Evolutionary conservation across 1,140 invertebrate genomes (phyloP).

Genomic region (Triops cancriformis): DNA sequence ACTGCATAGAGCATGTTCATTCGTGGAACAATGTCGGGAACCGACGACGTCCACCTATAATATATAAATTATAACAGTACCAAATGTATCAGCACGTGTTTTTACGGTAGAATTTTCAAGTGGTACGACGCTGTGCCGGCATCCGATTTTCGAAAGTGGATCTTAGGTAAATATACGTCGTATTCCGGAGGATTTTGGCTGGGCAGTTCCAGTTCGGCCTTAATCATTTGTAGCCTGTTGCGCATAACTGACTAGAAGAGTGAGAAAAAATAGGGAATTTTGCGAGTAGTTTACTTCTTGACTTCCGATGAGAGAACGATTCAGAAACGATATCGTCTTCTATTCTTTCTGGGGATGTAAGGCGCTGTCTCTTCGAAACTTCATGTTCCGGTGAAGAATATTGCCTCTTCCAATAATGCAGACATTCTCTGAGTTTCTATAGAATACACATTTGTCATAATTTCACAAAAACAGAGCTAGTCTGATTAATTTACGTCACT

Average conservation of each 20-base stretch:
- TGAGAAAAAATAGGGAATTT: neutral
- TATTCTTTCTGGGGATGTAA: neutral
- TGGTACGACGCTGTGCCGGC: neutral
- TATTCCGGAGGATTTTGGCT: neutral
- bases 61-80: neutral
- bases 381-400: neutral
- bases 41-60: neutral
- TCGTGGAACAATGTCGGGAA: neutral
- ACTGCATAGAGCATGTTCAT: neutral
- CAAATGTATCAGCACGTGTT: neutral
- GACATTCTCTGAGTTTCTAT: neutral
- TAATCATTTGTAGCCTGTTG: neutral
- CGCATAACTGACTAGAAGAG: neutral
- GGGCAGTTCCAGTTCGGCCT: neutral
- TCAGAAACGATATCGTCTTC: neutral
- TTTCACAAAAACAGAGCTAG: neutral
- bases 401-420: neutral
- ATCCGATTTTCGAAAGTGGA: conserved; percentile 20
- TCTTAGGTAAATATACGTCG: conserved; percentile 7
- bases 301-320: neutral
- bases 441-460: neutral
- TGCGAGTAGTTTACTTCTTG: neutral
- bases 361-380: neutral
- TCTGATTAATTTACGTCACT: neutral
- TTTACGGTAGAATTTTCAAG: neutral